Conservation (phyloP, 2,888 invertebrate species). For the Oxytorus armatus region DNA sequence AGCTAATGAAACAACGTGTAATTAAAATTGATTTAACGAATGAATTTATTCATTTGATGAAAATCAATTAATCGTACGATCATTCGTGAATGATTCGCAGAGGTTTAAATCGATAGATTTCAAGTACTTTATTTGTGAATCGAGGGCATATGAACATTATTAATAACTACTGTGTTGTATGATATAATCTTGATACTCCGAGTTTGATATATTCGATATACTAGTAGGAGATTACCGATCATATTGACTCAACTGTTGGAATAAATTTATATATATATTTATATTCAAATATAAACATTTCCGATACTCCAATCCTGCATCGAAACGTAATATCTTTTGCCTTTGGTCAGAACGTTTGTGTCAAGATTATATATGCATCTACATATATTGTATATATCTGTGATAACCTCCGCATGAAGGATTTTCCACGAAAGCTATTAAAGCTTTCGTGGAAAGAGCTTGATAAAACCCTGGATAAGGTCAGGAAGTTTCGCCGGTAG, state of each 20-base stretch:
- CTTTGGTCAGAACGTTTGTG: slow-evolving; percentile 11
- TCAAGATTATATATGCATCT: slow-evolving; percentile 5
- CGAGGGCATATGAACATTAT: not conserved
- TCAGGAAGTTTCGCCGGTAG: not conserved
- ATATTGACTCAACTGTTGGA: not conserved
- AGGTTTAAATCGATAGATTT: no score
- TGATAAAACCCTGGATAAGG: slow-evolving; percentile 4
- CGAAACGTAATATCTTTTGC: slow-evolving; percentile 35
- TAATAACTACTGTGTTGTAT: not conserved
- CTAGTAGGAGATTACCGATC: slow-evolving; percentile 1
- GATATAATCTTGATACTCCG: no score
- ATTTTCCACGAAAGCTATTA: slow-evolving; percentile 18
- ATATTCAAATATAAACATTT: slow-evolving; percentile 3
- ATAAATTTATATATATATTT: not conserved
- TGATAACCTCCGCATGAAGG: not conserved
- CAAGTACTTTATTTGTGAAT: no score
- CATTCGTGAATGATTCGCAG: no score
- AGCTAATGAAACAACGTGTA: no score
- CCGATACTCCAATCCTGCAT: slow-evolving; percentile 18
- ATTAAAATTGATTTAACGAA: no score
- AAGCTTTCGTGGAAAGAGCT: no score
- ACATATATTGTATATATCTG: not conserved
- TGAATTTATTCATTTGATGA: no score
- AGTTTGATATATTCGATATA: not conserved
- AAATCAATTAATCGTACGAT: no score